Evolutionary conservation across 2,888 invertebrate genomes (phyloP).

Genomic region (Odontocerum albicorne): DNA sequence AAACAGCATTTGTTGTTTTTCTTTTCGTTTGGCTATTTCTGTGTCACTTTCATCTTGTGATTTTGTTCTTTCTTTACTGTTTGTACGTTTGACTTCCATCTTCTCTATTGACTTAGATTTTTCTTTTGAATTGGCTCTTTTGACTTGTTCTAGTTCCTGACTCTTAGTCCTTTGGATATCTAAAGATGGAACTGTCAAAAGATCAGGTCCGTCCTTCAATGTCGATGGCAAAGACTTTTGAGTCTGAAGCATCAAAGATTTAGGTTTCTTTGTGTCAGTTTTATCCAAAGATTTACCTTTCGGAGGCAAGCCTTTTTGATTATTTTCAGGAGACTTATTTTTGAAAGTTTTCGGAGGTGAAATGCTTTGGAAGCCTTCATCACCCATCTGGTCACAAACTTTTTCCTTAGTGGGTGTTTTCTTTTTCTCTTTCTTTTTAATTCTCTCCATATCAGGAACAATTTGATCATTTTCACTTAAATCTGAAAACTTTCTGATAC

Average conservation of each 20-base stretch:
- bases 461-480: conserved; percentile 55
- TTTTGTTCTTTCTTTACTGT: conserved; percentile 67
- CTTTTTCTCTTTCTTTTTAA: conserved; percentile 55
- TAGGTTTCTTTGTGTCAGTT: conserved; percentile 50
- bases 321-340: conserved; percentile 42
- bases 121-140: conserved; percentile 60
- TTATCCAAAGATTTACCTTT: conserved; percentile 56
- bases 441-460: conserved; percentile 55
- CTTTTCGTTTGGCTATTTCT: conserved; percentile 71
- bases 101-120: conserved; percentile 70
- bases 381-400: conserved; percentile 13
- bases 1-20: conserved; percentile 73
- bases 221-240: conserved; percentile 61
- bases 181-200: conserved; percentile 56
- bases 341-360: conserved; percentile 38
- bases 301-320: conserved; percentile 32
- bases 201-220: conserved; percentile 55
- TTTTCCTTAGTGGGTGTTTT: conserved; percentile 39
- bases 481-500: conserved; percentile 55
- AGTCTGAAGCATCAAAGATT: conserved; percentile 48
- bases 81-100: conserved; percentile 59
- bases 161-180: conserved; percentile 63
- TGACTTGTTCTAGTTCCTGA: conserved; percentile 60
- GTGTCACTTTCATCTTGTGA: conserved; percentile 74
- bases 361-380: conserved; percentile 48